Conservation (phyloP, 2,113 vertebrate genomes). For the Myocastor coypus region DNA sequence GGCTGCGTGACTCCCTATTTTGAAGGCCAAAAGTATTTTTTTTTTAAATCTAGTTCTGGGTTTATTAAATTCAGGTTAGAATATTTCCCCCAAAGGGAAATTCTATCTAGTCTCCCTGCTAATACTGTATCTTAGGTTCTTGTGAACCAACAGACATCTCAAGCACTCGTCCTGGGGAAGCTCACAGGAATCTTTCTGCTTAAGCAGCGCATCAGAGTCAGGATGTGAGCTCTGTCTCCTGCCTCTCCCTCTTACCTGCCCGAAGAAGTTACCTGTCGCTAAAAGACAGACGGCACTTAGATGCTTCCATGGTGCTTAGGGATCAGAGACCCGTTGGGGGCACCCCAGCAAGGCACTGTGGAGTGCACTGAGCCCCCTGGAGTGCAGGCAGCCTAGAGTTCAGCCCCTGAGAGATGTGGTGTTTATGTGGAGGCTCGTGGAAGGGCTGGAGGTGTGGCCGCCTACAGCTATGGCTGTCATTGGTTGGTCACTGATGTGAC, state of each 20-base stretch:
- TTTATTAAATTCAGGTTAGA: constrained; percentile 26
- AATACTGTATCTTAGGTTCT: neutral
- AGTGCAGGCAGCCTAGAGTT: neutral
- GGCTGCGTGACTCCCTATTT: neutral
- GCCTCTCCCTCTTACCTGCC: neutral
- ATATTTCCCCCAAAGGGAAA: constrained; percentile 3
- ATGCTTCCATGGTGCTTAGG: neutral
- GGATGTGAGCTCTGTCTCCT: neutral
- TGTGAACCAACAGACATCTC: neutral
- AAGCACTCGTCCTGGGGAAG: neutral
- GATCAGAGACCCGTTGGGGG: neutral
- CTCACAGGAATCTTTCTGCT: neutral
- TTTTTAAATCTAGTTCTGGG: constrained; percentile 18
- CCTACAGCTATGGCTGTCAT: neutral
- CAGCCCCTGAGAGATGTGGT: neutral
- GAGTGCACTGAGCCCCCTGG: neutral
- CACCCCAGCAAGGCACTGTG: neutral
- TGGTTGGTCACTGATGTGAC: neutral
- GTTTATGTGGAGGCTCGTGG: neutral
- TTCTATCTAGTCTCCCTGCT: neutral
- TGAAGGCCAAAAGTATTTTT: constrained; percentile 9
- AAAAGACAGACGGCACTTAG: neutral
- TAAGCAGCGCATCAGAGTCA: too few relatives aligned
- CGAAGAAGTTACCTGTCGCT: neutral
- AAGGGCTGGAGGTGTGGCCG: neutral